phyloP scores from a whole-genome alignment of 2,888 invertebrate species.

The Leistus spinibarbis region DNA sequence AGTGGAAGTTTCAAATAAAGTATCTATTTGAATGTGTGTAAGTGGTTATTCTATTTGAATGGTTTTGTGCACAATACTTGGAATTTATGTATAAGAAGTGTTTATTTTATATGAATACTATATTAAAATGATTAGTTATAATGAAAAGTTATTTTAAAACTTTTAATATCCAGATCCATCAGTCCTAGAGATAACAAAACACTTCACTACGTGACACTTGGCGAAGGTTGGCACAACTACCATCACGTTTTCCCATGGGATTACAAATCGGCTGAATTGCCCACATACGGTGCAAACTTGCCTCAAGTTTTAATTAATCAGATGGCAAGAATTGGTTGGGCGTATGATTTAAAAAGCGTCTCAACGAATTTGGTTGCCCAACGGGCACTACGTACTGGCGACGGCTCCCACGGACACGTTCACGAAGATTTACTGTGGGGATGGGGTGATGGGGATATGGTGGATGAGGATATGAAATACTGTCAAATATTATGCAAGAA shows the following conservation, averaged over 20 bases:
- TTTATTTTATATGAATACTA: neutral
- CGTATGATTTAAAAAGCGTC: constrained; percentile 84
- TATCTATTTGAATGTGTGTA: no score
- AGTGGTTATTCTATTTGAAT: no score
- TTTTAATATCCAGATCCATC: constrained; percentile 64
- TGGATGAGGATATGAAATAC: constrained; percentile 66
- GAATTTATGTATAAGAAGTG: neutral
- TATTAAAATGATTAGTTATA: no score
- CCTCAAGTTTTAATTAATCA: constrained; percentile 52
- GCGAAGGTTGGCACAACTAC: constrained; percentile 94
- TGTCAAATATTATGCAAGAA: constrained; percentile 43
- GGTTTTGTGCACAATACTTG: neutral
- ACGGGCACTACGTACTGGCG: constrained; percentile 75
- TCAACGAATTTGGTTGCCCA: constrained; percentile 71
- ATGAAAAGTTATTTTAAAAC: no score
- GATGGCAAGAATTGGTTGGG: constrained; percentile 67
- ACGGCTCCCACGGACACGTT: constrained; percentile 61
- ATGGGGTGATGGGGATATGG: constrained; percentile 82
- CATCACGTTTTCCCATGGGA: constrained; percentile 95
- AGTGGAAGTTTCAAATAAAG: no score
- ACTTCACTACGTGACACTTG: constrained; percentile 75
- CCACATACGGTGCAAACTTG: constrained; percentile 54
- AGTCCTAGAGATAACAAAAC: constrained; percentile 78
- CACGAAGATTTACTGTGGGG: constrained; percentile 73
- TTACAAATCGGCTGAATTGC: constrained; percentile 89